Conservation (phyloP, 2,113 vertebrate species). For the Trochalopteron elliotii region DNA sequence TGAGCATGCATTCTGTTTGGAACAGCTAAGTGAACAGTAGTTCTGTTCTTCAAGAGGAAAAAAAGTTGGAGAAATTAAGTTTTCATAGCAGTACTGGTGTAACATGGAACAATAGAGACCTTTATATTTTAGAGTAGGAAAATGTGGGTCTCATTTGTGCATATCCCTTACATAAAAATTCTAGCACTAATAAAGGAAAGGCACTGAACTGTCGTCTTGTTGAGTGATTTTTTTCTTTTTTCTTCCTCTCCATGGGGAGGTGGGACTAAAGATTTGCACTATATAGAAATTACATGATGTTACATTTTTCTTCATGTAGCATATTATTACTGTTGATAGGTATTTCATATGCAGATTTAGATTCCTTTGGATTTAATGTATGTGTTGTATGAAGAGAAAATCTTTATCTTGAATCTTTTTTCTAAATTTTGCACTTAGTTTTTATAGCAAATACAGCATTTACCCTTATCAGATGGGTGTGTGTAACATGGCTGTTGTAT, state of each 20-base stretch:
- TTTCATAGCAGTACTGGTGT: slow-evolving; percentile 39
- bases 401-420: background rate
- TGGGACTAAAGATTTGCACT: background rate
- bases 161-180: slow-evolving; percentile 48
- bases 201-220: background rate
- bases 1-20: slow-evolving; percentile 63
- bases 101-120: slow-evolving; percentile 53
- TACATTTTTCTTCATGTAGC: background rate
- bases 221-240: background rate
- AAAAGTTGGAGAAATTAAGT: slow-evolving; percentile 52
- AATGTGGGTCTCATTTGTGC: slow-evolving; percentile 40
- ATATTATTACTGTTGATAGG: background rate
- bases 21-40: slow-evolving; percentile 55
- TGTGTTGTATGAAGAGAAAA: background rate
- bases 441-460: background rate
- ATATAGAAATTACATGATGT: background rate
- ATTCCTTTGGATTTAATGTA: background rate
- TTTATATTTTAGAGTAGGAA: slow-evolving; percentile 60
- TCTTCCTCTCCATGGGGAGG: background rate
- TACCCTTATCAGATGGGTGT: background rate
- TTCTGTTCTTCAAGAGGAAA: slow-evolving; percentile 43
- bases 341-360: background rate
- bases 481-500: background rate
- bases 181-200: slow-evolving; percentile 2
- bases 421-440: background rate